Conservation (phyloP, 2,113 vertebrate genomes). For the Pungitius pungitius region DNA sequence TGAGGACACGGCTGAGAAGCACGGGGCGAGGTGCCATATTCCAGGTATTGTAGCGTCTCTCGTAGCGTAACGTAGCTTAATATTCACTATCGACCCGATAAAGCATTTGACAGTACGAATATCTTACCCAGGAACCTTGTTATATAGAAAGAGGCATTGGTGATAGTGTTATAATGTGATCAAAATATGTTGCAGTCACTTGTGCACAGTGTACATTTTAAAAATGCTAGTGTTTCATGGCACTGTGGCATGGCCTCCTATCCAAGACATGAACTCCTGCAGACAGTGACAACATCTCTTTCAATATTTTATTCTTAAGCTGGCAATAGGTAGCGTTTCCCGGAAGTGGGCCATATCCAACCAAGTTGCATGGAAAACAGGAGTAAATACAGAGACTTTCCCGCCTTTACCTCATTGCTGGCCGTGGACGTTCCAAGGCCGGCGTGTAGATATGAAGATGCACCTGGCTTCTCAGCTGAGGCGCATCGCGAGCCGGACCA, state of each 20-base stretch:
- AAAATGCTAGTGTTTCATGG: slow-evolving; percentile 18
- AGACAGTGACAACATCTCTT: background rate
- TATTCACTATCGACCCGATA: slow-evolving; percentile 20
- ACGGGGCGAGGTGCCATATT: background rate
- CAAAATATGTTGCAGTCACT: slow-evolving; percentile 31
- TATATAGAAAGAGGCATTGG: background rate
- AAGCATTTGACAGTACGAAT: background rate
- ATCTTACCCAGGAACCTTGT: slow-evolving; percentile 4
- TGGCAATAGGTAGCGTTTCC: background rate
- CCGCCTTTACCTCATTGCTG: background rate
- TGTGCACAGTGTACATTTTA: slow-evolving; percentile 8
- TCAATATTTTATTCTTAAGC: background rate
- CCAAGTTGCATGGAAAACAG: background rate
- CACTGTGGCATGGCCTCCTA: slow-evolving; percentile 4
- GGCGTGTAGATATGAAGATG: too few species aligned
- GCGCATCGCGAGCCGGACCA: background rate
- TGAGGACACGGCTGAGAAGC: slow-evolving; percentile 15
- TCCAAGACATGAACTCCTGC: slow-evolving; percentile 9
- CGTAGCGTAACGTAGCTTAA: too few species aligned
- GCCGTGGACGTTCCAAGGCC: too few species aligned
- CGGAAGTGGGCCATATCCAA: background rate
- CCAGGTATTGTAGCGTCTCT: too few species aligned
- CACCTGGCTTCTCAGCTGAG: too few species aligned
- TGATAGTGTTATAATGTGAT: slow-evolving; percentile 14
- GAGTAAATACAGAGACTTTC: too few species aligned